Conservation (phyloP, 2,797 vertebrate species). For the Danionella dracula region DNA sequence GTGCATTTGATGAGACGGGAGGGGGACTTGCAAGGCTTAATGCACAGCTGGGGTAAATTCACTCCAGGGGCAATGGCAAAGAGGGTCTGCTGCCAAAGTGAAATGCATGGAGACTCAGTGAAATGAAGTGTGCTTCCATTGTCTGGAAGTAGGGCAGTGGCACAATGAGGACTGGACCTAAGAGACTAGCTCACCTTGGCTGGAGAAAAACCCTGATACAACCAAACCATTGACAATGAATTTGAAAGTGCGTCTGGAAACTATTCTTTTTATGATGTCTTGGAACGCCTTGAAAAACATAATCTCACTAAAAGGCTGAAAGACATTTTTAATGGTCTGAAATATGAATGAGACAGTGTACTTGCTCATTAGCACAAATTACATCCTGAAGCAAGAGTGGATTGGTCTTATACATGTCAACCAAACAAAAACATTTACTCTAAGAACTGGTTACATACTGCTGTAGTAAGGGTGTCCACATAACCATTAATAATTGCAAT, state of each 20-base stretch:
- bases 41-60: slow-evolving; percentile 47
- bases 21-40: slow-evolving; percentile 30
- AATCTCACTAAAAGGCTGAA: not conserved
- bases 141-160: slow-evolving; percentile 54
- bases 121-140: slow-evolving; percentile 51
- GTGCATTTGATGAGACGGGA: not conserved
- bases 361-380: not conserved
- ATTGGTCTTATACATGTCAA: not conserved
- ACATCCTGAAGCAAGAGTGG: not conserved
- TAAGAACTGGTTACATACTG: too few relatives aligned
- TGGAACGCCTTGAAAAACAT: not conserved
- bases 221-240: slow-evolving; percentile 31
- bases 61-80: slow-evolving; percentile 35
- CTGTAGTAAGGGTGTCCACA: too few relatives aligned
- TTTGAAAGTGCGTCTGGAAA: slow-evolving; percentile 15
- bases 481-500: too few relatives aligned
- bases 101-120: slow-evolving; percentile 28
- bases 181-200: slow-evolving; percentile 34
- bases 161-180: slow-evolving; percentile 42
- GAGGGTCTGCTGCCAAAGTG: slow-evolving; percentile 36
- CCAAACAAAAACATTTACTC: not conserved
- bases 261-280: slow-evolving; percentile 11
- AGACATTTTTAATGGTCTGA: not conserved
- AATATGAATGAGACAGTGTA: not conserved
- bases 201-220: slow-evolving; percentile 34